phyloP scores from a whole-genome alignment of 1,140 invertebrate species.

The Zaprionus ghesquierei region DNA sequence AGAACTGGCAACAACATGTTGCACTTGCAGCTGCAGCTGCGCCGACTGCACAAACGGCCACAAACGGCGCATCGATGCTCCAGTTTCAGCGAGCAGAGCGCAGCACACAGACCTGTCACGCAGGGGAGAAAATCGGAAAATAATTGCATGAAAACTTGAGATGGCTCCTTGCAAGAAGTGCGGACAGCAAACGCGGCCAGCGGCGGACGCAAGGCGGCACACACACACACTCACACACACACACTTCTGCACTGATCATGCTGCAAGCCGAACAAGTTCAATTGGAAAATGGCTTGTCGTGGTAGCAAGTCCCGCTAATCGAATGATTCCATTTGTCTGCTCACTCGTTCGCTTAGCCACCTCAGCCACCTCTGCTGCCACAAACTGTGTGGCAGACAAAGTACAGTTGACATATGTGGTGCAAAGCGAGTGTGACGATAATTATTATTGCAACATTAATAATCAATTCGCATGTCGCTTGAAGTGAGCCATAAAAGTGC shows the following conservation, averaged over 20 bases:
- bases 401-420: slow-evolving; percentile 28
- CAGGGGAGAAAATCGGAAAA: slow-evolving; percentile 78
- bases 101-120: slow-evolving; percentile 77
- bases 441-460: neutral
- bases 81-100: slow-evolving; percentile 70
- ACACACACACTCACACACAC: neutral
- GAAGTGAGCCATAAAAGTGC: neutral
- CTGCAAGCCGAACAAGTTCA: slow-evolving; percentile 58
- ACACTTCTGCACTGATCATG: neutral
- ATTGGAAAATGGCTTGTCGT: slow-evolving; percentile 58
- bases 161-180: slow-evolving; percentile 65
- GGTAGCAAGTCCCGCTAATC: slow-evolving; percentile 54
- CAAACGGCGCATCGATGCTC: slow-evolving; percentile 66
- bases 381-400: slow-evolving; percentile 16
- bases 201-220: slow-evolving; percentile 7
- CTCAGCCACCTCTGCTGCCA: slow-evolving; percentile 6
- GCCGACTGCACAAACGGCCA: no score
- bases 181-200: slow-evolving; percentile 55
- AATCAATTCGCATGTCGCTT: neutral
- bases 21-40: slow-evolving; percentile 29
- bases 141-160: slow-evolving; percentile 75
- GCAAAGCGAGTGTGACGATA: no score
- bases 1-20: slow-evolving; percentile 53
- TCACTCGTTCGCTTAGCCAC: neutral
- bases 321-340: slow-evolving; percentile 47